These are phyloP conservation scores for Abrostola tripartita DNA, from an alignment of 2,888 invertebrate species.

Conservation along the genomic window DNA sequence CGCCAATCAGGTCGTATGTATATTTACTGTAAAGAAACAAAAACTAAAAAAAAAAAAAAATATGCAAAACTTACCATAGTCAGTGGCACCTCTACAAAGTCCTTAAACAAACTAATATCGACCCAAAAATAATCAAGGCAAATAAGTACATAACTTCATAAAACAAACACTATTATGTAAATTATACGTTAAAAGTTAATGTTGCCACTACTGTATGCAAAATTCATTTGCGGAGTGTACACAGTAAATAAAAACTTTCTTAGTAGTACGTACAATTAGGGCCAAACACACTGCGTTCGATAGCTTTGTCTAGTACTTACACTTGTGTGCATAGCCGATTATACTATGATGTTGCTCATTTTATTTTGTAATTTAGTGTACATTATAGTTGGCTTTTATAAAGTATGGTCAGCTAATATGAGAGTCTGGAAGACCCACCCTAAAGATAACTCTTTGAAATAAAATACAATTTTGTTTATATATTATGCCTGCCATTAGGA, in stretches of 20 bases:
- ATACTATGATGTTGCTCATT: not conserved
- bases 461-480: no score
- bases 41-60: no score
- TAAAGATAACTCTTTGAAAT: no score
- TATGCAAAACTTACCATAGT: no score
- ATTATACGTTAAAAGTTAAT: slow-evolving; percentile 38
- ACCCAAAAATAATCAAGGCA: no score
- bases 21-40: no score
- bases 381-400: not conserved
- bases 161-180: slow-evolving; percentile 34
- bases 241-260: slow-evolving; percentile 59
- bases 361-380: not conserved
- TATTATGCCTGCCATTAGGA: no score
- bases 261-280: slow-evolving; percentile 51
- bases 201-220: slow-evolving; percentile 40
- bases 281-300: slow-evolving; percentile 45
- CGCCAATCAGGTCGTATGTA: no score
- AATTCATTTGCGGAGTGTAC: slow-evolving; percentile 44
- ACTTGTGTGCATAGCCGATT: slow-evolving; percentile 15
- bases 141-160: slow-evolving; percentile 5
- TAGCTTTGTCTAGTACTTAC: slow-evolving; percentile 37
- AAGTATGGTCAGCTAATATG: no score
- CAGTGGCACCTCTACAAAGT: no score
- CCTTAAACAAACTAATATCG: no score
- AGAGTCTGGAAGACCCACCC: no score